A percentile compares a stretch with the other conserved stretches of the same genome.
phyloP scores from a whole-genome alignment of 1,140 invertebrate genomes.

The Leptestheria dahalacensis region DNA sequence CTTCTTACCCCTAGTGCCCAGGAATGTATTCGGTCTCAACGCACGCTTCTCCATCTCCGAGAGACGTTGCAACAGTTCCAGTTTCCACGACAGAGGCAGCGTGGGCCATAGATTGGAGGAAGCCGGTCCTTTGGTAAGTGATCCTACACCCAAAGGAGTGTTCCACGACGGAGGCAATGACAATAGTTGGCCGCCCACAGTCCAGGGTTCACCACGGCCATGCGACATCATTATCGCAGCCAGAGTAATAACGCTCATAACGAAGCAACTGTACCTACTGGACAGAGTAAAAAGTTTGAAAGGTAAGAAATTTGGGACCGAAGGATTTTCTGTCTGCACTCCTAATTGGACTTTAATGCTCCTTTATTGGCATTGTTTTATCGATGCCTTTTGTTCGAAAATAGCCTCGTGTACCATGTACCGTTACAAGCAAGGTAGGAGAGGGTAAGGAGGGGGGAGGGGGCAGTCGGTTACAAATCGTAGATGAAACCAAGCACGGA shows the following conservation, averaged over 20 bases:
- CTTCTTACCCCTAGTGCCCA: slow-evolving; percentile 2
- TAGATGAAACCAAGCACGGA: background rate
- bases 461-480: background rate
- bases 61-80: slow-evolving; percentile 1
- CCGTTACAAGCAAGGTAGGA: background rate
- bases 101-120: background rate
- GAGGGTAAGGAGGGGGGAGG: too few relatives aligned
- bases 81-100: slow-evolving; percentile 2
- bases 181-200: too few relatives aligned
- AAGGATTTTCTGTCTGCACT: too few relatives aligned
- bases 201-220: too few relatives aligned
- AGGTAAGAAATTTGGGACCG: too few relatives aligned
- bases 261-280: too few relatives aligned
- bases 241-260: too few relatives aligned
- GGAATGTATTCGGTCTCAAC: background rate
- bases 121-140: background rate
- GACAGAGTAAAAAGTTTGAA: too few relatives aligned
- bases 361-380: too few relatives aligned
- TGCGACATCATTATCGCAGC: too few relatives aligned
- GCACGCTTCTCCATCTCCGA: background rate
- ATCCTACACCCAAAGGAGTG: background rate
- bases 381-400: background rate
- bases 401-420: too few relatives aligned
- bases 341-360: too few relatives aligned
- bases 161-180: background rate